phyloP scores from a whole-genome alignment of 2,797 vertebrate genomes.

The Synaphobranchus kaupii region DNA sequence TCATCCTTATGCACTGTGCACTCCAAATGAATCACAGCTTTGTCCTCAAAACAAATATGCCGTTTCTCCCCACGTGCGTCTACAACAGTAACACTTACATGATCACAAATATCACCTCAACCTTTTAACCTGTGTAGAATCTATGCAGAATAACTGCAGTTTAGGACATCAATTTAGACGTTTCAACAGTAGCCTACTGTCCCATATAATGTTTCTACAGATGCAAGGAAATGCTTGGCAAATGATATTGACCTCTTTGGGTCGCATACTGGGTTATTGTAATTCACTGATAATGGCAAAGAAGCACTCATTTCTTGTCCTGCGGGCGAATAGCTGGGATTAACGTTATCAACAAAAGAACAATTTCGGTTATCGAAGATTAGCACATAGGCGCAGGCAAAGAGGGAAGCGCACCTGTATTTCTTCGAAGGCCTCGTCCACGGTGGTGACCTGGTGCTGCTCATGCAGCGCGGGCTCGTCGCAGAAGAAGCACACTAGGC shows the following conservation, averaged over 20 bases:
- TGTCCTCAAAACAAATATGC: neutral
- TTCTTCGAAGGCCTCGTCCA: constrained; percentile 95
- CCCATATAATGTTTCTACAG: neutral
- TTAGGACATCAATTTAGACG: neutral
- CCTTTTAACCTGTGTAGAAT: neutral
- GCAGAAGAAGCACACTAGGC: constrained; percentile 96
- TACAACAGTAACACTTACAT: neutral
- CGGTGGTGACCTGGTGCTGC: constrained; percentile 95
- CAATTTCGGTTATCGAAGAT: neutral
- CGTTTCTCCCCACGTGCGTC: neutral
- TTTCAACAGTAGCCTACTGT: neutral
- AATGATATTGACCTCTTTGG: neutral
- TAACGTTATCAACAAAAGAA: neutral
- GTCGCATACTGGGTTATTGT: neutral
- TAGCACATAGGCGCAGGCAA: neutral
- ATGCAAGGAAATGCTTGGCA: neutral
- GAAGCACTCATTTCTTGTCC: neutral
- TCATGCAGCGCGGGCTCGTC: constrained; percentile 92
- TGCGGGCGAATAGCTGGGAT: neutral
- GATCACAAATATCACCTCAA: neutral
- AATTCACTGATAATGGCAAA: neutral
- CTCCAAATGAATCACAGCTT: neutral
- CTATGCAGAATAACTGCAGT: neutral
- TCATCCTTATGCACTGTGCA: neutral
- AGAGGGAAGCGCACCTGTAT: constrained; percentile 80